A percentile compares a stretch with the other conserved stretches of the same genome.
phyloP scores from a whole-genome alignment of 2,797 vertebrate genomes.

The Crocodylus rhombifer region DNA sequence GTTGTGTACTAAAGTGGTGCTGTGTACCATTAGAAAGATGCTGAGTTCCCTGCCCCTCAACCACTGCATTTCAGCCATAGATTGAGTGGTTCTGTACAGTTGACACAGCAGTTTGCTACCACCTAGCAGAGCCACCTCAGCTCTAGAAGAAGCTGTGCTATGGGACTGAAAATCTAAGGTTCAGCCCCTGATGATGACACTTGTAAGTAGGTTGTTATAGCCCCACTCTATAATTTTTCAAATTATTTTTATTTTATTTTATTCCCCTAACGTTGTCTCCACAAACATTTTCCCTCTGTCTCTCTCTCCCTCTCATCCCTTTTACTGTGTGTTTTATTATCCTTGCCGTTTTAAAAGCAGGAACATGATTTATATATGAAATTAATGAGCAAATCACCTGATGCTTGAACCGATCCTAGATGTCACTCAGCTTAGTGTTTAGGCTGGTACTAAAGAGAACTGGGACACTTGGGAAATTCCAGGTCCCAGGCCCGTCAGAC shows the following conservation, averaged over 20 bases:
- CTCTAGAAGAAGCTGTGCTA: not conserved
- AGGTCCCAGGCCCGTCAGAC: not conserved
- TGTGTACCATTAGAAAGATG: not conserved
- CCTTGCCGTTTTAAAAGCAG: slow-evolving; percentile 67
- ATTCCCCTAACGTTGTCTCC: slow-evolving; percentile 17
- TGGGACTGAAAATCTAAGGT: not conserved
- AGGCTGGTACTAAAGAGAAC: slow-evolving; percentile 25
- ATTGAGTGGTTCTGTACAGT: not conserved
- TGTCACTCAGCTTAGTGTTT: slow-evolving; percentile 12
- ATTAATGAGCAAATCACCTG: slow-evolving; percentile 69
- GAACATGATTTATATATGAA: slow-evolving; percentile 62
- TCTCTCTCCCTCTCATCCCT: slow-evolving; percentile 36
- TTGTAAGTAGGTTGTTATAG: not conserved
- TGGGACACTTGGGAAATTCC: slow-evolving; percentile 1
- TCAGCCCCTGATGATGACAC: not conserved
- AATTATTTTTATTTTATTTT: slow-evolving; percentile 16
- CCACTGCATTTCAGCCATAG: not conserved
- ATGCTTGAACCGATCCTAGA: slow-evolving; percentile 33
- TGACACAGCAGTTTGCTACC: not conserved
- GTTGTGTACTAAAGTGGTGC: not conserved
- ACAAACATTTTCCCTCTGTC: slow-evolving; percentile 40
- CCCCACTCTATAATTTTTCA: not conserved
- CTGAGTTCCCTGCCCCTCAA: not conserved
- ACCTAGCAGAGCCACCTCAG: not conserved
- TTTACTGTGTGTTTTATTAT: slow-evolving; percentile 65